phyloP scores from a whole-genome alignment of 2,888 invertebrate genomes.

The Meganola albula region DNA sequence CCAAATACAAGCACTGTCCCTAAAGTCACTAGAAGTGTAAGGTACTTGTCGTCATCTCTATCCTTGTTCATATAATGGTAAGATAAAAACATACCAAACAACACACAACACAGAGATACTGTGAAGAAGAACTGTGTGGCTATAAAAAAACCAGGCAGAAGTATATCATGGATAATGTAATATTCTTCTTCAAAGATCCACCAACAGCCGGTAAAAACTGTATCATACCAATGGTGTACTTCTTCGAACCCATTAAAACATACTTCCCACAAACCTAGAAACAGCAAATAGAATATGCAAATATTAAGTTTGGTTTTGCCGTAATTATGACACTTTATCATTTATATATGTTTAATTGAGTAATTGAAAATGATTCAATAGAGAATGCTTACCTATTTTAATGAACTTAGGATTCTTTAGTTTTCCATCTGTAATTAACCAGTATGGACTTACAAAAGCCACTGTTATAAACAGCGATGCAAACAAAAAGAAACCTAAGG shows the following conservation, averaged over 20 bases:
- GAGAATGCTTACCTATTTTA: conserved; percentile 81
- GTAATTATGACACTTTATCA: too few relatives aligned
- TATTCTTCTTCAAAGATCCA: conserved; percentile 99
- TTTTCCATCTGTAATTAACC: conserved; percentile 90
- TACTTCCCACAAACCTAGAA: conserved; percentile 94
- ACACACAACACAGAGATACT: conserved; percentile 87
- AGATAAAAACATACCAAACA: conserved; percentile 86
- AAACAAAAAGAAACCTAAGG: conserved; percentile 80
- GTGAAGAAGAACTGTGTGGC: conserved; percentile 97
- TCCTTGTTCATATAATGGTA: conserved; percentile 85
- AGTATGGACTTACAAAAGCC: conserved; percentile 91
- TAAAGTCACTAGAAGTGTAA: conserved; percentile 84
- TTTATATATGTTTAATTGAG: neutral
- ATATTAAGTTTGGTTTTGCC: too few relatives aligned
- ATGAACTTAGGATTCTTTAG: conserved; percentile 86
- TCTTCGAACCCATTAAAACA: conserved; percentile 94
- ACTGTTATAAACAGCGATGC: conserved; percentile 86
- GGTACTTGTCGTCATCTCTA: conserved; percentile 85
- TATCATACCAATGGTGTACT: conserved; percentile 90
- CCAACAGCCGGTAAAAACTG: conserved; percentile 91
- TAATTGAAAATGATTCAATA: neutral
- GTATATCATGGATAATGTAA: conserved; percentile 93
- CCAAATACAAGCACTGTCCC: conserved; percentile 85
- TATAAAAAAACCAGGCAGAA: conserved; percentile 94
- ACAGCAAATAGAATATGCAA: too few relatives aligned